Evolutionary conservation across 2,113 vertebrate species (phyloP), one percentile per base, ranked within the genome.

Genomic region (Oreochromis tanganicae): DNA sequence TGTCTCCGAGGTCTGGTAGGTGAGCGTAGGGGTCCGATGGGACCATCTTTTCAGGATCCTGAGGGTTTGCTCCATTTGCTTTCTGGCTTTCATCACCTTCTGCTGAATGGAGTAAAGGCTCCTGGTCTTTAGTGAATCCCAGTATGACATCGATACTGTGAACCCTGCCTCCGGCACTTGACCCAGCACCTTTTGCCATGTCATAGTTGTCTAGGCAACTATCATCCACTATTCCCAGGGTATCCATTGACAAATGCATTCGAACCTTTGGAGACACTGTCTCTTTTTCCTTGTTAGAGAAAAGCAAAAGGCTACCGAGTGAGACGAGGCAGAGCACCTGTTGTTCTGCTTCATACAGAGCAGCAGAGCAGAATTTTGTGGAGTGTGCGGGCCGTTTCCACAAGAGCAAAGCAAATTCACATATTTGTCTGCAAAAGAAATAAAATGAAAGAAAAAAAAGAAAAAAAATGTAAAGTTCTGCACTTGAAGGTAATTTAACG

Each of bases 131-230:
- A 80, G 94, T 96, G 95, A 97, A 97, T 91, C 97, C 97, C 81
- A 97, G 93, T 87, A 97, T 97, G 80, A 97, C 96, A 83, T 97
- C 96, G 17, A 97, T 97, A 81, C 96, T 97, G 94, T 97, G 96
- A 57, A 97, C 95, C 36, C 94, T 92, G 54, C 96, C 96, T 43
- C 94, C 95, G 12, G 52, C 48, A 5, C 89, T 94, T 1, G 95
- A 94, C 16, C 93, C 93, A 4, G 93, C 94, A 57, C 95, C 96
- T 94, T 97, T 97, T 32, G 94, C 93, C 90, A 97, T 94, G 81
- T 97, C 96, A 50, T 96, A 97, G 94, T 93, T 95, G 84, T 96
- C 95, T 41, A 97, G 95, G 90, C 96, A 96, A 86, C 93, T 90
- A 88, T 97, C 95, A 29, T 97, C 96, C 94, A 95, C 95, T 90